These are phyloP conservation scores for Drosophila mayri DNA, from an alignment of 1,140 invertebrate genomes.

Conservation along the genomic window DNA sequence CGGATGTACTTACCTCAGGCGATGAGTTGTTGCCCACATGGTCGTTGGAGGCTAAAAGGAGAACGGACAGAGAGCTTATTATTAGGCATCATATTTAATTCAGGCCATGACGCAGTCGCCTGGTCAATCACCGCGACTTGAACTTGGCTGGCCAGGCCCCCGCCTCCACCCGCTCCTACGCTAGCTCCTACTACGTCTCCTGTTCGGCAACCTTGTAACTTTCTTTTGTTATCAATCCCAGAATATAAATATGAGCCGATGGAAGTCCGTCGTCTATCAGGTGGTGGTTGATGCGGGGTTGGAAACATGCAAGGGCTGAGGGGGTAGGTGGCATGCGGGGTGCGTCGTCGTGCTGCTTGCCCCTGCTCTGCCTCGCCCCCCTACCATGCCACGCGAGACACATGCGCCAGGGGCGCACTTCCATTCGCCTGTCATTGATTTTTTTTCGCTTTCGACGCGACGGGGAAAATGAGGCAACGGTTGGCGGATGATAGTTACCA, in stretches of 20 bases:
- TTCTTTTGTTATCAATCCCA: conserved; percentile 69
- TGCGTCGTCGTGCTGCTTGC: conserved; percentile 18
- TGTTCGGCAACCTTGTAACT: conserved; percentile 39
- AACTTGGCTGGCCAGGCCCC: conserved; percentile 38
- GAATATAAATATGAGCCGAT: conserved; percentile 61
- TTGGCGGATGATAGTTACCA: conserved; percentile 66
- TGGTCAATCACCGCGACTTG: conserved; percentile 66
- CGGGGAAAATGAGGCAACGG: conserved; percentile 27
- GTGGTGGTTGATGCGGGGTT: conserved; percentile 18
- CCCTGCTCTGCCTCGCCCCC: conserved; percentile 21
- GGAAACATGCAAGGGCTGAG: conserved; percentile 5
- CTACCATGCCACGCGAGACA: conserved; percentile 53
- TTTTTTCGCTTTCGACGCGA: conserved; percentile 44
- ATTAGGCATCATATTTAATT: conserved; percentile 70
- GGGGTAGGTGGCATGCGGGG: conserved; percentile 18
- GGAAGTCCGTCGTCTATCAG: conserved; percentile 32
- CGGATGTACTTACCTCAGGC: conserved; percentile 73
- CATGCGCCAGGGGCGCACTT: conserved; percentile 78
- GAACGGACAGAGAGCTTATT: conserved; percentile 52
- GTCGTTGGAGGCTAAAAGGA: conserved; percentile 71
- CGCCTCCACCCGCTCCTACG: background rate
- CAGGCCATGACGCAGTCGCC: conserved; percentile 51
- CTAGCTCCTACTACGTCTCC: background rate
- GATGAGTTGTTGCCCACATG: conserved; percentile 82
- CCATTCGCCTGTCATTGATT: conserved; percentile 82